Evolutionary conservation across 2,797 vertebrate species (phyloP), one percentile per base, ranked within the genome.

Genomic region (Psittacula echo): DNA sequence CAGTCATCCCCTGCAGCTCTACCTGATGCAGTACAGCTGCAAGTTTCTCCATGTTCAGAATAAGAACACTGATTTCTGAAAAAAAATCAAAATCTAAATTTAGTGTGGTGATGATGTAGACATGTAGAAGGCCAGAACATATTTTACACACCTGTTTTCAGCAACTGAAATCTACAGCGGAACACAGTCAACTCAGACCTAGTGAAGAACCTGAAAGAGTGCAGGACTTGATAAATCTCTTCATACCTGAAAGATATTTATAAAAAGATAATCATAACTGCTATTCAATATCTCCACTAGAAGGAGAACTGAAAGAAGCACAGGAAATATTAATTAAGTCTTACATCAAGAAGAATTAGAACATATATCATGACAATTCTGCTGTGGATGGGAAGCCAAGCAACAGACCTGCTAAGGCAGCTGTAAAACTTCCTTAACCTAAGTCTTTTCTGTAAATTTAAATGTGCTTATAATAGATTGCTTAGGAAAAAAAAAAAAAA

Each of bases 11-110:
- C 24, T 3, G 1, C 20, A 77, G 65, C 14, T 67, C 45, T 47
- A 30, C 3, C 23, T 17, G 5, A 67, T 0, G 0, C 15, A 67
- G 26, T 21, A 54, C 8, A 62, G 30, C 56, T 37, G 0, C 44
- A 56, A 45, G 9, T 54, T 74, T 74, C 34, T 80, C 9, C 19
- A 16, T 3, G 23, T 37, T 74, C 41, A 64, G 48, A 95, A 41
- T 15, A 54, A 77, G n/a, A 73, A 54, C 72, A 73, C 13, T 42
- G 68, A 76, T 66, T 64, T 71, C n/a, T 24, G 32, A 15, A 68
- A 85, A 72, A 66, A 89, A 68, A 32, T 4, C 2, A 9, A 61
- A 87, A 45, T 42, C 24, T 53, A 73, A 53, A 58, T 83, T 70
- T n/a, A 74, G 26, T 32, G 47, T 77, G 13, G 23, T 84, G 70